Percentiles rank a stretch among this genome's conserved stretches.
Evolutionary conservation across 2,888 invertebrate species (phyloP).

Genomic region (Drosophila subsilvestris): DNA sequence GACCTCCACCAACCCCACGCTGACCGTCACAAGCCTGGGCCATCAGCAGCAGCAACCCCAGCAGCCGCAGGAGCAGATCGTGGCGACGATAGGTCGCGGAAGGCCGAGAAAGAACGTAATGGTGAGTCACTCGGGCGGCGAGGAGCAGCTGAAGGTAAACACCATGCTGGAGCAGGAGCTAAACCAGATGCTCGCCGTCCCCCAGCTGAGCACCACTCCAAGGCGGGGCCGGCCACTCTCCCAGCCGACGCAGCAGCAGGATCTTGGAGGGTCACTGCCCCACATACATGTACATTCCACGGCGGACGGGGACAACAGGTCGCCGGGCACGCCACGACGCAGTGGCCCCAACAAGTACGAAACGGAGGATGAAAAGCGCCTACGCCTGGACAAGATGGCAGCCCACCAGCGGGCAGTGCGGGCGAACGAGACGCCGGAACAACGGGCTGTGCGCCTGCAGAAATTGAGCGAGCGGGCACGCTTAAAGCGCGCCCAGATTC

Average conservation of each 20-base stretch:
- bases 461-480: slow-evolving; percentile 83
- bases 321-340: slow-evolving; percentile 68
- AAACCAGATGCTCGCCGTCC: slow-evolving; percentile 81
- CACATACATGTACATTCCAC: slow-evolving; percentile 77
- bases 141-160: slow-evolving; percentile 82
- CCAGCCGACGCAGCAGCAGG: slow-evolving; percentile 63
- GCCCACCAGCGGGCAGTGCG: slow-evolving; percentile 83
- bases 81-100: slow-evolving; percentile 83
- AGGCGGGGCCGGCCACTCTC: slow-evolving; percentile 79
- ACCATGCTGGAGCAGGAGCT: slow-evolving; percentile 83
- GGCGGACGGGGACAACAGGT: slow-evolving; percentile 57
- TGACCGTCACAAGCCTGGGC: slow-evolving; percentile 58
- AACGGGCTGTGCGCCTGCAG: slow-evolving; percentile 80
- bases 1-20: slow-evolving; percentile 61
- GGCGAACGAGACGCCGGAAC: slow-evolving; percentile 83
- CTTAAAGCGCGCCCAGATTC: slow-evolving; percentile 82
- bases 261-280: slow-evolving; percentile 51
- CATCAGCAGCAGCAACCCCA: slow-evolving; percentile 43
- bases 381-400: slow-evolving; percentile 83
- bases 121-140: slow-evolving; percentile 50
- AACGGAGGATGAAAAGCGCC: slow-evolving; percentile 82
- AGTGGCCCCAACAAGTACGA: slow-evolving; percentile 83
- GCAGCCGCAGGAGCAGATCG: slow-evolving; percentile 59
- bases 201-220: slow-evolving; percentile 68
- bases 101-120: slow-evolving; percentile 81